Evolutionary conservation across 2,113 vertebrate genomes (phyloP).

Genomic region (Labeo catla): DNA sequence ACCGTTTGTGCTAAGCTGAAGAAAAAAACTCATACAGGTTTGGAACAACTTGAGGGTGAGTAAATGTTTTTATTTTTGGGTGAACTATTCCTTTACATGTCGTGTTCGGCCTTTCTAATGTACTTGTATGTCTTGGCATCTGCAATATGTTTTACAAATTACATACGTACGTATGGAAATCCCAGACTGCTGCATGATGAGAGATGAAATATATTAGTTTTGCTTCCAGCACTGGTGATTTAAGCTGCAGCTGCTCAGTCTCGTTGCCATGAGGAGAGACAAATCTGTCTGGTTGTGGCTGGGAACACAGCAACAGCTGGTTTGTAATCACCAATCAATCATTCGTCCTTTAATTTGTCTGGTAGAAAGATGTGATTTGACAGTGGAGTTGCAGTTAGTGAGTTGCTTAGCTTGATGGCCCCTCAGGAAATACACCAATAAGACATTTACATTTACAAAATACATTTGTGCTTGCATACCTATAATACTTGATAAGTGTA

Average conservation of each 20-base stretch:
- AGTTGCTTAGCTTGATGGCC: not conserved
- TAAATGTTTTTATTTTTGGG: not conserved
- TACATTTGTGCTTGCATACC: not conserved
- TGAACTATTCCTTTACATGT: not conserved
- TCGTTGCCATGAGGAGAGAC: not conserved
- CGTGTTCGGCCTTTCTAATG: not conserved
- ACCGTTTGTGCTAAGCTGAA: not conserved
- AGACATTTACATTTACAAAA: not conserved
- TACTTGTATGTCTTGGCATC: not conserved
- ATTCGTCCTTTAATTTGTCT: not conserved
- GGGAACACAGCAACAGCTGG: constrained; percentile 6
- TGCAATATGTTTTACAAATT: not conserved
- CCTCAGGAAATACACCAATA: not conserved
- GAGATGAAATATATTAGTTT: not conserved
- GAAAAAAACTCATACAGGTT: no score
- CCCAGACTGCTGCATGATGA: not conserved
- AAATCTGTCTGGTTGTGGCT: not conserved
- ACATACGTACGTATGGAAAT: not conserved
- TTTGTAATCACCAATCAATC: constrained; percentile 9
- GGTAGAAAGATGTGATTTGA: not conserved
- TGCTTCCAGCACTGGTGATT: constrained; percentile 1
- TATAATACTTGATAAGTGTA: not conserved
- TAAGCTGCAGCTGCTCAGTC: not conserved
- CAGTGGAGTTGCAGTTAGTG: not conserved
- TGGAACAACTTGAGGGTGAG: not conserved